These are phyloP conservation scores for Cariama cristata DNA, from an alignment of 2,113 vertebrate genomes.

Conservation along the genomic window DNA sequence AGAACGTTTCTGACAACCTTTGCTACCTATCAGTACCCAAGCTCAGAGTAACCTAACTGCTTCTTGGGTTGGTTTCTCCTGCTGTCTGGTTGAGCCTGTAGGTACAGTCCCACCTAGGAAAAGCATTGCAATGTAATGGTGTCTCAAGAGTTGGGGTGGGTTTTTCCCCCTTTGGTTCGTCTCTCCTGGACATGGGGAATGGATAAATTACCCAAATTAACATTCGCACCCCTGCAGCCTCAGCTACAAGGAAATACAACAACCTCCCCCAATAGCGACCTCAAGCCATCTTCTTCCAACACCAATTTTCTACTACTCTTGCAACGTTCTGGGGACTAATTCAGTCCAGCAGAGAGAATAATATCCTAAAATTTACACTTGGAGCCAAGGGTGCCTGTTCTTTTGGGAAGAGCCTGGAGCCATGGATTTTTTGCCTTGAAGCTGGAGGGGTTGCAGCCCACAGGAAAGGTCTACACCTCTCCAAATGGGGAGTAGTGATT, in stretches of 20 bases:
- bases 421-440: background rate
- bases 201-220: background rate
- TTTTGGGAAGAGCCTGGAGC: background rate
- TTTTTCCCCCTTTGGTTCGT: background rate
- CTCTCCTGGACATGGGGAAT: background rate
- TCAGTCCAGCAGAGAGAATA: background rate
- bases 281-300: background rate
- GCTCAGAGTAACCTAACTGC: fast-evolving
- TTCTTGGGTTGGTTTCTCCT: background rate
- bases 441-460: background rate
- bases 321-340: background rate
- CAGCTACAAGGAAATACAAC: background rate
- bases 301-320: background rate
- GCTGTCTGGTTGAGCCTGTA: background rate
- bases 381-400: background rate
- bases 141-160: fast-evolving
- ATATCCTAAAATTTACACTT: background rate
- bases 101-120: background rate
- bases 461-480: background rate
- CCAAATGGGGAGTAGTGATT: background rate
- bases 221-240: background rate
- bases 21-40: background rate
- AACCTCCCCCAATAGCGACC: fast-evolving
- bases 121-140: background rate
- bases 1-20: background rate